Evolutionary conservation across 2,113 vertebrate species (phyloP), one percentile per base, ranked within the genome.

Genomic region (Heterotilapia buettikoferi): DNA sequence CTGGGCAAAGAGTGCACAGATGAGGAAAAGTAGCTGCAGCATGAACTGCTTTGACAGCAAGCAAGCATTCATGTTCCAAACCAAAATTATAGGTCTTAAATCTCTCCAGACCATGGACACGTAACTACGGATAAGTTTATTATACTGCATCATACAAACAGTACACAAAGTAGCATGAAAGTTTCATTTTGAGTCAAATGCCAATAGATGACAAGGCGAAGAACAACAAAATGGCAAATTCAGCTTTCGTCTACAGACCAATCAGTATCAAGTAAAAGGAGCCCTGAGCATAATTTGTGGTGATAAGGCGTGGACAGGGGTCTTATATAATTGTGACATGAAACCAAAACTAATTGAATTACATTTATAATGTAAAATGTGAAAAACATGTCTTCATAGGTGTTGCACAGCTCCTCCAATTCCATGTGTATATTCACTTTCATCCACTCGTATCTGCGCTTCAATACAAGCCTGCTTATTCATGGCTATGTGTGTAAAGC

Each of bases 371-470:
- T 50, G 9, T 76, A 47, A 76, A 76, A 78, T 50, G 18, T n/a
- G 47, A 33, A 52, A 31, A 29, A n/a, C 18, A 12, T 8, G 10
- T 50, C 26, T 50, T 19, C 45, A 9, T 1, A 18, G 45, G 19
- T 14, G 10, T 24, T 85, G 50, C 18, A 36, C 11, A 33, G 43
- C 40, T 59, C 86, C 57, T 89, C 84, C 85, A 91, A 85, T 92
- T 92, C 82, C 36, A 79, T 16, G 6, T 66, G 26, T 2, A 38
- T 36, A n/a, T 85, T 90, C 79, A 79, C 59, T 13, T 87, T 88
- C 90, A 80, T 88, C 86, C 47, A 79, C 86, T 86, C 73, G 71
- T 86, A 89, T 94, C 84, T 87, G 86, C 47, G 78, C 89, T 88
- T 80, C 61, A 50, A 3, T 16, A 7, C 54, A 56, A 24, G 57